Conservation (phyloP, 2,113 vertebrate genomes). For the Pterocles gutturalis region DNA sequence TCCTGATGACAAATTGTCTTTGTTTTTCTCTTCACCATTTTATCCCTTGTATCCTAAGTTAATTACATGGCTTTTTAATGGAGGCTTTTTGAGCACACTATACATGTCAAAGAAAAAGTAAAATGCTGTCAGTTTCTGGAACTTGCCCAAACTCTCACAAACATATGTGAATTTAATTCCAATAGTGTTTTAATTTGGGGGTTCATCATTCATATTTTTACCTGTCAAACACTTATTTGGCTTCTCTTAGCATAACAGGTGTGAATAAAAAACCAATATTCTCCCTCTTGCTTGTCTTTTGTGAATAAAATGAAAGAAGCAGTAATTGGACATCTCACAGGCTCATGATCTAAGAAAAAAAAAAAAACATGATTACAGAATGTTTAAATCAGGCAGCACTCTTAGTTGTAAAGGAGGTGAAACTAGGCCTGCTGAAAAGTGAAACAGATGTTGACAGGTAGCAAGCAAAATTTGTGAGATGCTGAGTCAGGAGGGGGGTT, state of each 20-base stretch:
- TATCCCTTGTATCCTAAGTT: constrained; percentile 15
- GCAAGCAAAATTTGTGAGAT: neutral
- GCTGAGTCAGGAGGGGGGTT: neutral
- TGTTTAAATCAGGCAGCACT: neutral
- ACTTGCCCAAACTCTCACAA: neutral
- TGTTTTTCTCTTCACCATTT: neutral
- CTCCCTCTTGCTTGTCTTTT: neutral
- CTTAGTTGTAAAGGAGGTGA: neutral
- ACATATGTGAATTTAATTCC: neutral
- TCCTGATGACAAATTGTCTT: constrained; percentile 61
- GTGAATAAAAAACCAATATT: neutral
- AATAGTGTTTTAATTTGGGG: neutral
- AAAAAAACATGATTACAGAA: neutral
- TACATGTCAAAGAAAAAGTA: neutral
- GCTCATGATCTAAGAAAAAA: neutral
- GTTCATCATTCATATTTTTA: neutral
- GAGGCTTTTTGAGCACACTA: neutral
- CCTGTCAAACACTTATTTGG: neutral
- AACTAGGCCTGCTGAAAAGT: neutral
- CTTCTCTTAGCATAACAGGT: neutral
- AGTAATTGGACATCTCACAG: neutral
- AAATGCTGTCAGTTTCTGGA: constrained; percentile 37
- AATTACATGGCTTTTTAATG: constrained; percentile 43
- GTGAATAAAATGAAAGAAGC: constrained; percentile 10
- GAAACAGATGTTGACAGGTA: neutral